Evolutionary conservation across 2,797 vertebrate genomes (phyloP).

Genomic region (Gambusia yucatana): DNA sequence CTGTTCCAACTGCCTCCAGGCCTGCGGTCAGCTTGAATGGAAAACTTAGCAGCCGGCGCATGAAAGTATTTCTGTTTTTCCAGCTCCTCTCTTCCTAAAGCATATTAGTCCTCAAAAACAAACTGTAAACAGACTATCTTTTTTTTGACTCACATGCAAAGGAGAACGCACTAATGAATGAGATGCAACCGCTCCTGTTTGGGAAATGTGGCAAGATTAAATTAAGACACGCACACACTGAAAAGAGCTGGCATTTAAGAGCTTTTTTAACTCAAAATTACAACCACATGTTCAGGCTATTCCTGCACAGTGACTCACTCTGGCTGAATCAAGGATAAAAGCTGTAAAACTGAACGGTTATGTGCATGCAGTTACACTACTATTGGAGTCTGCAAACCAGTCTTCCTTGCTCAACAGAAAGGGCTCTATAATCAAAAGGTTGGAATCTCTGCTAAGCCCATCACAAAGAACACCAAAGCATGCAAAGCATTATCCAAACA

Average conservation of each 20-base stretch:
- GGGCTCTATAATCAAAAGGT: constrained; percentile 13
- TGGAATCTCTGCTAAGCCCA: constrained; percentile 10
- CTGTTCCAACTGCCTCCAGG: constrained; percentile 49
- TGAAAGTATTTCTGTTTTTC: constrained; percentile 21
- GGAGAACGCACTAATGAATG: constrained; percentile 43
- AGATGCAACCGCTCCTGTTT: constrained; percentile 21
- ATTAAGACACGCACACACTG: constrained; percentile 35
- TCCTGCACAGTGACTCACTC: constrained; percentile 62
- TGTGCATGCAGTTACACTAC: constrained; percentile 11
- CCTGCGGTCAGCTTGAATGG: constrained; percentile 40
- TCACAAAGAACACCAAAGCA: constrained; percentile 20
- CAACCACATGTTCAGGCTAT: constrained; percentile 65
- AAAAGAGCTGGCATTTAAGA: constrained; percentile 34
- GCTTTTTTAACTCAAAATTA: constrained; percentile 54
- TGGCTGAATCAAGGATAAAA: constrained; percentile 22
- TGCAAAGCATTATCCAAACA: constrained; percentile 31
- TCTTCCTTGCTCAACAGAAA: constrained; percentile 11
- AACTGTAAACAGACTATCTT: constrained; percentile 1
- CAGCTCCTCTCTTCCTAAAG: constrained; percentile 4
- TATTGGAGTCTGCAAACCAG: constrained; percentile 5
- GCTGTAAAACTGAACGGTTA: constrained; percentile 11
- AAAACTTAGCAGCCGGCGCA: constrained; percentile 34
- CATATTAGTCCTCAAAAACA: constrained; percentile 5
- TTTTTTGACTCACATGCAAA: constrained; percentile 8
- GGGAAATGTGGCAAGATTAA: constrained; percentile 39